These are phyloP conservation scores for Horisme vitalbata DNA, from an alignment of 2,888 invertebrate species.

Conservation along the genomic window DNA sequence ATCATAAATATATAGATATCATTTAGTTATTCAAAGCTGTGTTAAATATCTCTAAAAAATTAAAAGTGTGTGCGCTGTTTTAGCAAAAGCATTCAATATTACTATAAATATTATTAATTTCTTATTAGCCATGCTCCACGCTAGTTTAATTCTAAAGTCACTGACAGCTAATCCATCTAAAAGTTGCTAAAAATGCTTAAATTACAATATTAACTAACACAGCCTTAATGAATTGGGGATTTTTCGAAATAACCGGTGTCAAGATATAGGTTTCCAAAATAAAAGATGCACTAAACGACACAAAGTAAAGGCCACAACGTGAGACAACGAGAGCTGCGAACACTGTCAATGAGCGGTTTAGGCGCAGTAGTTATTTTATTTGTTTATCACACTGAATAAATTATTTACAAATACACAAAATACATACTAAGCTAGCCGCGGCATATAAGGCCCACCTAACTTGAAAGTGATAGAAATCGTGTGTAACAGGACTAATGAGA, in stretches of 20 bases:
- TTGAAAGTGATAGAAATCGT: too few relatives aligned
- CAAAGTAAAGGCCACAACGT: background rate
- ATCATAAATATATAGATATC: too few relatives aligned
- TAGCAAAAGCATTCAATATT: too few relatives aligned
- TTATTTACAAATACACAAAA: background rate
- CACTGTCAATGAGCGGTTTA: constrained; percentile 9
- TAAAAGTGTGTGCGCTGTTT: too few relatives aligned
- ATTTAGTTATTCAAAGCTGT: too few relatives aligned
- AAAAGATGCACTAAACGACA: constrained; percentile 2
- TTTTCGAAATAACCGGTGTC: background rate
- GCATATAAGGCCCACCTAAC: too few relatives aligned
- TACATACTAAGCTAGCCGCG: background rate
- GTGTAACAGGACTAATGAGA: too few relatives aligned
- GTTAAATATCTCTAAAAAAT: too few relatives aligned
- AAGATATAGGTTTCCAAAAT: constrained; percentile 3
- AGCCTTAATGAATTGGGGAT: background rate
- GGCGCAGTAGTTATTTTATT: constrained; percentile 3
- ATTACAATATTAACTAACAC: background rate
- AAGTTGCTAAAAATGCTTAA: background rate
- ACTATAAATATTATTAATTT: too few relatives aligned
- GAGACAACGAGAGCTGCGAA: background rate
- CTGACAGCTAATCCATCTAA: too few relatives aligned
- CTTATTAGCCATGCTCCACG: too few relatives aligned
- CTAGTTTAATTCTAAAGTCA: too few relatives aligned
- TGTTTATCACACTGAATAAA: constrained; percentile 1